phyloP scores from a whole-genome alignment of 1,140 invertebrate genomes.

The Dysdera silvatica region DNA sequence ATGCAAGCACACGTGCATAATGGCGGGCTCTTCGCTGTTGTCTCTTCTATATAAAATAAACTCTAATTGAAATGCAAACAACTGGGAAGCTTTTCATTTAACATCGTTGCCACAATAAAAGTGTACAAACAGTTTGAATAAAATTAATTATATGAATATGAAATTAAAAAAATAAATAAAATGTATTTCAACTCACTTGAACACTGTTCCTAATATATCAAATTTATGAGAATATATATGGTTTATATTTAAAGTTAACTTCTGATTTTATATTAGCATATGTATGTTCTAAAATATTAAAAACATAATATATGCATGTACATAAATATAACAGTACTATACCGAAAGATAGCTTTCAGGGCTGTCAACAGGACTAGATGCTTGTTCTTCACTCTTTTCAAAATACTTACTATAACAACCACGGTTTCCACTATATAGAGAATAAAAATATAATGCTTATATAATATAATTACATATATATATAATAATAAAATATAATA shows the following conservation, averaged over 20 bases:
- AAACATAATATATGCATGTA: too few species aligned
- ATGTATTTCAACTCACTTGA: neutral
- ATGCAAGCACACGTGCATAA: slow-evolving; percentile 7
- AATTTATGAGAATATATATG: slow-evolving; percentile 9
- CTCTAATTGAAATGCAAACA: neutral
- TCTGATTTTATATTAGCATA: neutral
- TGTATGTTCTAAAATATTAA: too few species aligned
- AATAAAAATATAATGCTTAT: neutral
- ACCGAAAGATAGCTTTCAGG: too few species aligned
- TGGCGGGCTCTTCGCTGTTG: slow-evolving; percentile 1
- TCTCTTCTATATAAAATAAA: slow-evolving; percentile 12
- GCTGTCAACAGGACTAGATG: too few species aligned
- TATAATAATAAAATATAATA: neutral
- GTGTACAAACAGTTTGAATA: neutral
- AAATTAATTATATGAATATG: neutral
- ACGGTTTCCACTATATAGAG: neutral
- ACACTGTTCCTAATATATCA: too few species aligned
- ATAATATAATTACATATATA: neutral
- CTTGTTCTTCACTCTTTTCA: neutral
- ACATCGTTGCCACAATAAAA: neutral
- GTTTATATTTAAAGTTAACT: neutral
- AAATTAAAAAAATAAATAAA: neutral
- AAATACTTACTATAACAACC: slow-evolving; percentile 19
- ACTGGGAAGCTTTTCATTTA: neutral
- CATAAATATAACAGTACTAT: too few species aligned